These are phyloP conservation scores for Sinentomon sp. DNA, from an alignment of 2,888 invertebrate genomes.

Conservation along the genomic window DNA sequence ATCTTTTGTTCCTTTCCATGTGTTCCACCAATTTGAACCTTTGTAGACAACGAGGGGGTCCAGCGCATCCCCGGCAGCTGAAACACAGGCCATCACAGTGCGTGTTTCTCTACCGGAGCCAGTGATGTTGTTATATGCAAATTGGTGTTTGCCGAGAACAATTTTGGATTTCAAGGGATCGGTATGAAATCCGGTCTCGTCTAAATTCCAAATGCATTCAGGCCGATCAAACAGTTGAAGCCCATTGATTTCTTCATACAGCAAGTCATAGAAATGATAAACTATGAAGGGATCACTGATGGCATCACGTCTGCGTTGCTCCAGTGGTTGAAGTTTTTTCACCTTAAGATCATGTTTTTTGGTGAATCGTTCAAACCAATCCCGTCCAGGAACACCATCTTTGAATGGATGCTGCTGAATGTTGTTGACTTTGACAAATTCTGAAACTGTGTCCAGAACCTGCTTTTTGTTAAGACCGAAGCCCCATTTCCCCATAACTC, in stretches of 20 bases:
- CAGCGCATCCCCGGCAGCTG: constrained; percentile 12
- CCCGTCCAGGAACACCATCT: constrained; percentile 7
- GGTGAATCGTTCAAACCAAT: constrained; percentile 9
- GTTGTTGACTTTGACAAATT: no score
- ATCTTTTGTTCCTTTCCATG: constrained; percentile 7
- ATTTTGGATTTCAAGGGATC: constrained; percentile 13
- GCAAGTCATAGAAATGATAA: constrained; percentile 10
- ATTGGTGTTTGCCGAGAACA: constrained; percentile 11
- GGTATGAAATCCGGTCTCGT: constrained; percentile 13
- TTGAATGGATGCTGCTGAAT: no score
- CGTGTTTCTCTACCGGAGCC: constrained; percentile 14
- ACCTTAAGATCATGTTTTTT: constrained; percentile 5
- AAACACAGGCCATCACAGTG: constrained; percentile 13
- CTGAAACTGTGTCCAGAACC: no score
- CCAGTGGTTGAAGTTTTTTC: constrained; percentile 12
- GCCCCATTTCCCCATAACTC: no score
- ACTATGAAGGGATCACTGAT: constrained; percentile 12
- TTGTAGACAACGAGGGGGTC: constrained; percentile 11
- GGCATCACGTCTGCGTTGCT: constrained; percentile 8
- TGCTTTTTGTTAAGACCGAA: no score
- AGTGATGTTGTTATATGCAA: constrained; percentile 12
- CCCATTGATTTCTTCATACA: constrained; percentile 8
- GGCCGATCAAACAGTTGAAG: constrained; percentile 7
- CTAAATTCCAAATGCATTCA: constrained; percentile 11
- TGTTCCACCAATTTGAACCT: constrained; percentile 8